Conservation (phyloP, 2,888 invertebrate genomes). For the Patella pellucida region DNA sequence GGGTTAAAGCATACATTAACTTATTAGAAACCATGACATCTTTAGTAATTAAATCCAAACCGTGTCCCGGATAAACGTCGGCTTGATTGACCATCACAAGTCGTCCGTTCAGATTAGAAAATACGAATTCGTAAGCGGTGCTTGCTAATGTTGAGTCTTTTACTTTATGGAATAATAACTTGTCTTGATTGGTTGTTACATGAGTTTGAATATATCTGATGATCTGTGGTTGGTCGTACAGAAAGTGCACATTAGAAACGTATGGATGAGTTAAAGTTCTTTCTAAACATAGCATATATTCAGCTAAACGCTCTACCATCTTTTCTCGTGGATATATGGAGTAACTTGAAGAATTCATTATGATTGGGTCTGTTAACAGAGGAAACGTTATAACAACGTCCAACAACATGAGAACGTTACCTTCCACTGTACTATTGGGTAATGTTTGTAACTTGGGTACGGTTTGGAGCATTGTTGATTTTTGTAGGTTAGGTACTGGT, state of each 20-base stretch:
- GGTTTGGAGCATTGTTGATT: too few relatives aligned
- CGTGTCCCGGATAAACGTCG: slow-evolving; percentile 20
- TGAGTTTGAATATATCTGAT: background rate
- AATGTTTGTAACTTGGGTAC: too few relatives aligned
- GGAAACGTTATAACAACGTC: too few relatives aligned
- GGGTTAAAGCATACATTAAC: slow-evolving; percentile 21
- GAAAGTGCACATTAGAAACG: slow-evolving; percentile 13
- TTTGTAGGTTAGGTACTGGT: too few relatives aligned
- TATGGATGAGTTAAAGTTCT: slow-evolving; percentile 18
- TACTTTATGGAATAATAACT: slow-evolving; percentile 3
- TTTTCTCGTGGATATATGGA: too few relatives aligned
- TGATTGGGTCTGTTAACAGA: too few relatives aligned
- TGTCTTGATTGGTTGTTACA: background rate
- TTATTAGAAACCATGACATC: background rate
- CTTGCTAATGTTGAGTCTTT: slow-evolving; percentile 1
- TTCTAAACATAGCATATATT: slow-evolving; percentile 9
- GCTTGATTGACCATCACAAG: slow-evolving; percentile 23
- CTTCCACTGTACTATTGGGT: too few relatives aligned
- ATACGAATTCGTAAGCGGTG: slow-evolving; percentile 15
- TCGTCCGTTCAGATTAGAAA: slow-evolving; percentile 13
- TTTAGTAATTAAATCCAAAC: slow-evolving; percentile 15
- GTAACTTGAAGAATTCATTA: too few relatives aligned
- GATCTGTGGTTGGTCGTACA: slow-evolving; percentile 14
- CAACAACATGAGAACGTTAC: too few relatives aligned
- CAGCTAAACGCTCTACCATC: slow-evolving; percentile 4